Base-by-base conservation (phyloP, 2,113 vertebrate genomes). In the Heterotilapia buettikoferi region DNA sequence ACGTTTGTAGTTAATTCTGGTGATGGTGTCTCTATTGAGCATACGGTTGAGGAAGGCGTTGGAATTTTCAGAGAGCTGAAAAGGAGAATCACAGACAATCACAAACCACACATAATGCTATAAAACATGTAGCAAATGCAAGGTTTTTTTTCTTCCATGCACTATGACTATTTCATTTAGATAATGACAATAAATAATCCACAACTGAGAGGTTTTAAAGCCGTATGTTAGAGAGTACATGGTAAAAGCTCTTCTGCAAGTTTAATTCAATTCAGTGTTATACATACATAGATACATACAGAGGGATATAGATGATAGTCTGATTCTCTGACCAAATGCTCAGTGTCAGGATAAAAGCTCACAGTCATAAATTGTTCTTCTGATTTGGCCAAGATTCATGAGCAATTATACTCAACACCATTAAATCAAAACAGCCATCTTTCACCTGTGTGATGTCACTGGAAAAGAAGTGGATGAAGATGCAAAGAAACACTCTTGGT, bases 1-100 rank as follows among this genome's bases (percentile, higher is more conserved):
- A 96, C 96, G 93, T 89, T 95, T 96, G 90, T 96, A 96, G 1
- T 98, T 99, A 97, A 99, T 99, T 97, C 98, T 98, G 3, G 98
- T 99, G 94, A 99, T 98, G 92, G 98, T 99, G 95, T 99, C 98
- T 97, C 98, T 98, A 96, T 98, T 98, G 90, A 99, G 97, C 98
- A 99, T 98, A 90, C 98, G 97, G 96, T 99, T 98, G 95, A 99
- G 97, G 96, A 99, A 99, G 79, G 96, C 90, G 89, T 99, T 99
- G 93, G 98, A 97, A 93, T 97, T 97, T 94, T 99, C 98, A 80
- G 98, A 98, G 93, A 99, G 97, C 98, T 99, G 89, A 19, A 81
- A 85, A 80, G 13, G 12, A 76, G 45, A 19, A 80, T 89, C 13
- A 91, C 81, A 90, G 84, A 85, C 78, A 52, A 87, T 79, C 24